These are phyloP conservation scores for Borostomias antarcticus DNA, from an alignment of 2,797 vertebrate genomes.

Conservation along the genomic window DNA sequence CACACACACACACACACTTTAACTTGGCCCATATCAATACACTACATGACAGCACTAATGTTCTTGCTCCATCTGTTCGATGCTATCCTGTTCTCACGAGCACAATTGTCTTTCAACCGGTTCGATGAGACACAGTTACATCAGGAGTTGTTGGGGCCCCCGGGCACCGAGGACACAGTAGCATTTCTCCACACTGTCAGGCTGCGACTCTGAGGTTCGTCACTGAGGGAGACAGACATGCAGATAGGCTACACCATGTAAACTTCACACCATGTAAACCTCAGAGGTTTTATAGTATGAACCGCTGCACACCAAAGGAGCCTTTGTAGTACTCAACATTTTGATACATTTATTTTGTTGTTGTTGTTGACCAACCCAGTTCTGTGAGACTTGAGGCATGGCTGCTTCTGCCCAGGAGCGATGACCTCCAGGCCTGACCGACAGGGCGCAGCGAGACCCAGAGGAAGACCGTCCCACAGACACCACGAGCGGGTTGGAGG, in stretches of 20 bases:
- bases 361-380: neutral
- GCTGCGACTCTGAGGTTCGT: slow-evolving; percentile 45
- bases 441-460: slow-evolving; percentile 13
- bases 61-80: slow-evolving; percentile 58
- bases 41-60: slow-evolving; percentile 44
- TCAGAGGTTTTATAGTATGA: slow-evolving; percentile 4
- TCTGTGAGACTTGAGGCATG: slow-evolving; percentile 10
- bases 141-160: slow-evolving; percentile 51
- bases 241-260: slow-evolving; percentile 5
- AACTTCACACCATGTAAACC: neutral
- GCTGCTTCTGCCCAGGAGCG: neutral
- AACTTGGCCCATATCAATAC: slow-evolving; percentile 18
- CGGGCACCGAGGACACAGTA: slow-evolving; percentile 6
- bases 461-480: slow-evolving; percentile 1
- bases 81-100: slow-evolving; percentile 52
- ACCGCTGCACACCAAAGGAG: too few species aligned
- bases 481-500: neutral
- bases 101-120: slow-evolving; percentile 55
- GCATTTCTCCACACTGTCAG: slow-evolving; percentile 20
- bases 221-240: slow-evolving; percentile 34
- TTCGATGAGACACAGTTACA: slow-evolving; percentile 68
- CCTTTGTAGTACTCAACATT: neutral
- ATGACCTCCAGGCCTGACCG: slow-evolving; percentile 16
- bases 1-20: slow-evolving; percentile 1
- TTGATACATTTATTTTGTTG: neutral